Percentiles rank a stretch among this genome's conserved stretches.
These are phyloP conservation scores for Drosophila kepulauana DNA, from an alignment of 1,140 invertebrate genomes.

Conservation along the genomic window DNA sequence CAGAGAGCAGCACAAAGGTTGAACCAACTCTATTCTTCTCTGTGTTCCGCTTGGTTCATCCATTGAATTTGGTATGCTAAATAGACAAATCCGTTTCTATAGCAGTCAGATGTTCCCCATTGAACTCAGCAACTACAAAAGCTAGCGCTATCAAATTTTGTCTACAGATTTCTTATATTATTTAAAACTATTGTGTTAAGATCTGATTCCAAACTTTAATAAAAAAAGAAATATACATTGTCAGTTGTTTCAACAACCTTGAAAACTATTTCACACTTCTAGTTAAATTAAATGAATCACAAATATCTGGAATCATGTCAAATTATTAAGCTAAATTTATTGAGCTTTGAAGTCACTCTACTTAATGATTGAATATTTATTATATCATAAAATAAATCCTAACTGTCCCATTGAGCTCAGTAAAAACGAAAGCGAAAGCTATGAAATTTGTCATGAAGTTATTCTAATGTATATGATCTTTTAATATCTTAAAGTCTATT, in stretches of 20 bases:
- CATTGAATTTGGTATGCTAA: constrained; percentile 8
- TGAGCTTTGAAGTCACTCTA: too few relatives aligned
- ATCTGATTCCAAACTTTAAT: too few relatives aligned
- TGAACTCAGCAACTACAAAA: not conserved
- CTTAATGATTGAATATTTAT: not conserved
- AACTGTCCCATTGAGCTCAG: too few relatives aligned
- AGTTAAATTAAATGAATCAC: too few relatives aligned
- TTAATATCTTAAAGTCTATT: not conserved
- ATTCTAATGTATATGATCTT: not conserved
- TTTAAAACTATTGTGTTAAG: too few relatives aligned
- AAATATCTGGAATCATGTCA: too few relatives aligned
- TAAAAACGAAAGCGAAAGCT: not conserved
- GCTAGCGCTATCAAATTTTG: not conserved
- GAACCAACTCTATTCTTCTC: too few relatives aligned
- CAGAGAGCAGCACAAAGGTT: not conserved
- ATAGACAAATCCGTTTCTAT: not conserved
- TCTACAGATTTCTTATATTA: not conserved
- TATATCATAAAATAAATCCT: not conserved
- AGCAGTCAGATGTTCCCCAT: not conserved
- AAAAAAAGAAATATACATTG: too few relatives aligned
- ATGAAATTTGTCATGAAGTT: not conserved
- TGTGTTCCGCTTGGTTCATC: too few relatives aligned
- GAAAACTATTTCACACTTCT: too few relatives aligned
- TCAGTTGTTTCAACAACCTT: too few relatives aligned
- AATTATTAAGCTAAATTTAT: too few relatives aligned